phyloP scores from a whole-genome alignment of 2,888 invertebrate species.

The Spodoptera picta region DNA sequence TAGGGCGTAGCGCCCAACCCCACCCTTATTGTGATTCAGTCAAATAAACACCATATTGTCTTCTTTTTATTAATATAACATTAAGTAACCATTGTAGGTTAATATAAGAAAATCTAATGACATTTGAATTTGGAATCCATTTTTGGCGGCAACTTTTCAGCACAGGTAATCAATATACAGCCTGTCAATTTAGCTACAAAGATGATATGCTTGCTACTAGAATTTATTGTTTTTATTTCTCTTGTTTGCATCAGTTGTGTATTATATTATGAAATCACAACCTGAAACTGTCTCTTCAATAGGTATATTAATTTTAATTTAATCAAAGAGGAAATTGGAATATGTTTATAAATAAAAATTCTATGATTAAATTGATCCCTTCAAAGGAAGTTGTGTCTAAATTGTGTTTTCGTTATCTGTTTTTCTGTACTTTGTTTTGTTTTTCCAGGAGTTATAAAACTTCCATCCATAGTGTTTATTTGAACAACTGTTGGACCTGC shows the following conservation, averaged over 20 bases:
- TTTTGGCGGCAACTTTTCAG: slow-evolving; percentile 59
- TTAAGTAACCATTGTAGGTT: slow-evolving; percentile 76
- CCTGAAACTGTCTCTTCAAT: slow-evolving; percentile 56
- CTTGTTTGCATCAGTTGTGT: slow-evolving; percentile 53
- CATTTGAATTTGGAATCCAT: slow-evolving; percentile 66
- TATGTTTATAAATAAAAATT: slow-evolving; percentile 66
- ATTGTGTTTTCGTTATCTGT: slow-evolving; percentile 51
- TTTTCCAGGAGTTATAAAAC: slow-evolving; percentile 40
- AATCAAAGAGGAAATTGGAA: slow-evolving; percentile 47
- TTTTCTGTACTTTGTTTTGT: slow-evolving; percentile 54
- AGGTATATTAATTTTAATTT: slow-evolving; percentile 38
- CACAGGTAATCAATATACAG: slow-evolving; percentile 55
- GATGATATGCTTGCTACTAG: slow-evolving; percentile 69
- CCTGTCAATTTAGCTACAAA: slow-evolving; percentile 60
- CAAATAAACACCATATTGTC: slow-evolving; percentile 67
- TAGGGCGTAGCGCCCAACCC: slow-evolving; percentile 76
- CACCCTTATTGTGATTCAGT: slow-evolving; percentile 66
- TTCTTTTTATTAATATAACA: slow-evolving; percentile 55
- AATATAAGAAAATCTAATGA: slow-evolving; percentile 40
- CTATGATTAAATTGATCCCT: slow-evolving; percentile 85
- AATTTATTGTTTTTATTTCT: slow-evolving; percentile 54
- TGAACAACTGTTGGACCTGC: slow-evolving; percentile 49
- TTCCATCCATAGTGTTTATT: slow-evolving; percentile 57
- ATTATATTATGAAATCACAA: slow-evolving; percentile 66
- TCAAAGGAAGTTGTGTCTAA: slow-evolving; percentile 71